Evolutionary conservation across 2,113 vertebrate genomes (phyloP), one percentile per base, ranked within the genome.

Genomic region (Sylvilagus bachmani): DNA sequence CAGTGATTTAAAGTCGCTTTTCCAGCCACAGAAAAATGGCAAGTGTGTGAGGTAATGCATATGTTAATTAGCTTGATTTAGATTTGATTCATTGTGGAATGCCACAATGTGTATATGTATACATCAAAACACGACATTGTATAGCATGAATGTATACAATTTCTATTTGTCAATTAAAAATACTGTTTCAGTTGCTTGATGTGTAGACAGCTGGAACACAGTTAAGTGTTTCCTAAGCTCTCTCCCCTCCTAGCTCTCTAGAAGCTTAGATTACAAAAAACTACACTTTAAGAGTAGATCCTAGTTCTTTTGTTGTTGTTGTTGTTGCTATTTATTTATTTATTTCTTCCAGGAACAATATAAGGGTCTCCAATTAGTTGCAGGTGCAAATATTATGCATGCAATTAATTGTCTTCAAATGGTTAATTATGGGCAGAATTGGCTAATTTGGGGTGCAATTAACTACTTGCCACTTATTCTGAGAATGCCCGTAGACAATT

Each of bases 341-440:
- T 95, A 84, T 96, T 97, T 97, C 36, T 95, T 95, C 95, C 89
- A 96, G 86, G 88, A 96, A 96, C 97, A 97, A 95, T 96, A 53
- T 71, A 80, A 85, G 94, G 93, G 92, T 90, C 90, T 97, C 93
- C 97, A 97, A 97, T 97, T 97, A 97, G 96, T 86, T 95, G 95
- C 97, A 97, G 97, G 97, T 97, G 97, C 97, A 97, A 97, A 97
- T 97, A 97, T 96, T 97, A 97, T 97, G 97, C 95, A 84, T 97
- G 94, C 95, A 96, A 97, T 95, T 97, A 97, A 97, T 97, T 96
- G 97, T 97, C 97, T 96, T 97, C 95, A 93, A 97, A 97, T 96
- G 95, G 97, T 97, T 97, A 92, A 97, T 97, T 97, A 96, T 96
- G 96, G 96, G 94, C 95, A 95, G 97, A 96, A 97, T 96, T 96